Evolutionary conservation across 1,140 invertebrate species (phyloP), one percentile per base, ranked within the genome.

Genomic region (Nasonia longicornis): DNA sequence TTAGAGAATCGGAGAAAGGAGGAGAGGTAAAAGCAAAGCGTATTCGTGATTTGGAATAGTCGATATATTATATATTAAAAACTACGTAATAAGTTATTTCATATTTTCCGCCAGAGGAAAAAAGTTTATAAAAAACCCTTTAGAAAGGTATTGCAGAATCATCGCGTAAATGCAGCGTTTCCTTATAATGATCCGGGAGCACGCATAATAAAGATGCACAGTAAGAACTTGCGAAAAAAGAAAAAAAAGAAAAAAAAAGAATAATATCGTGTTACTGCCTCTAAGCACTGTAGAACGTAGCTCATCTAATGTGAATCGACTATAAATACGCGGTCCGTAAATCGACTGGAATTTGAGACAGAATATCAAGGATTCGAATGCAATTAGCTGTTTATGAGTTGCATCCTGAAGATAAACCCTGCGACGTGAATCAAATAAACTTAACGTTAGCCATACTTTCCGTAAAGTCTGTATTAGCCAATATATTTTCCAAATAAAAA

Each of bases 231-330:
- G 74, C 63, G 73, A 80, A 31, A 84, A 78, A 69, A 58, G 29
- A 14, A 82, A 72, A 14, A 70, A 52, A 73, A 78, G 16, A 74
- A 58, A 72, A 67, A 72, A 76, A 72, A 71, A 20, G 82, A 78
- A 82, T 83, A 79, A 86, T 52, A 86, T 84, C 85, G 83, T 85
- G 84, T 86, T 87, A 87, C 86, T 87, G 86, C 86, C 87, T 87
- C 83, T 86, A 83, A 79, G 85, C 85, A 85, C 84, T 82, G 83
- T 86, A 85, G 42, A 86, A 84, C 58, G 83, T 85, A 84, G 83
- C 83, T 83, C 58, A 84, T 84, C 75, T 84, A 85, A 84, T 84
- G 79, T 85, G 80, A 83, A 85, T 85, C 83, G 82, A 81, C 83
- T 77, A 84, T 81, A 81, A 81, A 64, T 80, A 58, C 11, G 58